Conservation (phyloP, 2,888 invertebrate species). For the Xylota segnis region DNA sequence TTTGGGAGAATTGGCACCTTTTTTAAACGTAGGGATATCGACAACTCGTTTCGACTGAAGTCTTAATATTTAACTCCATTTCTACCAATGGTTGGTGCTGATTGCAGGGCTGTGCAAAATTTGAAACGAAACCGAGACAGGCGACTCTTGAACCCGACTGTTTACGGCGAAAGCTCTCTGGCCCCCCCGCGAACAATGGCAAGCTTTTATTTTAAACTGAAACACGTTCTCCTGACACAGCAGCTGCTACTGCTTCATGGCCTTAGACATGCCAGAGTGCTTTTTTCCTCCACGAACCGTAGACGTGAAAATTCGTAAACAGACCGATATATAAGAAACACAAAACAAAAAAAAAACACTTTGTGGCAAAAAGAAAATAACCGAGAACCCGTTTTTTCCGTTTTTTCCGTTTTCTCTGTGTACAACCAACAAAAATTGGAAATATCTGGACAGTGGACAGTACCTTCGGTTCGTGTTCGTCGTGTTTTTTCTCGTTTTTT, state of each 20-base stretch:
- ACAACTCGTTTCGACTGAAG: no score
- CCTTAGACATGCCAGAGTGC: conserved; percentile 66
- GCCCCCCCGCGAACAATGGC: neutral
- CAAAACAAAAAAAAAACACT: conserved; percentile 22
- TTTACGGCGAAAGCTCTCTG: conserved; percentile 25
- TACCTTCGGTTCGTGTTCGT: neutral
- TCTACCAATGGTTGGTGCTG: no score
- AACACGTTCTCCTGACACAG: conserved; percentile 40
- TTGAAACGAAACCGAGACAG: neutral
- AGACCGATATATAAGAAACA: conserved; percentile 30
- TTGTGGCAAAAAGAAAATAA: conserved; percentile 26
- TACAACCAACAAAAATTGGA: conserved; percentile 12
- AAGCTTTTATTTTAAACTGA: conserved; percentile 56
- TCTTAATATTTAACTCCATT: no score
- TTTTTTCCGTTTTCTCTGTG: neutral
- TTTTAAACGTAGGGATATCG: no score
- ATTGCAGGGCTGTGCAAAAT: no score
- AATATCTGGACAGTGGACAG: neutral
- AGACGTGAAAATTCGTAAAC: conserved; percentile 68
- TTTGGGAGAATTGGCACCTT: no score
- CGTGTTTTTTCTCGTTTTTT: neutral
- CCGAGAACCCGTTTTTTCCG: conserved; percentile 11
- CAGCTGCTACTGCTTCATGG: conserved; percentile 59
- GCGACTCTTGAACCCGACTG: conserved; percentile 37
- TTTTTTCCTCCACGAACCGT: conserved; percentile 68